Conservation (phyloP, 2,113 vertebrate genomes). For the Rhipidura dahli region DNA sequence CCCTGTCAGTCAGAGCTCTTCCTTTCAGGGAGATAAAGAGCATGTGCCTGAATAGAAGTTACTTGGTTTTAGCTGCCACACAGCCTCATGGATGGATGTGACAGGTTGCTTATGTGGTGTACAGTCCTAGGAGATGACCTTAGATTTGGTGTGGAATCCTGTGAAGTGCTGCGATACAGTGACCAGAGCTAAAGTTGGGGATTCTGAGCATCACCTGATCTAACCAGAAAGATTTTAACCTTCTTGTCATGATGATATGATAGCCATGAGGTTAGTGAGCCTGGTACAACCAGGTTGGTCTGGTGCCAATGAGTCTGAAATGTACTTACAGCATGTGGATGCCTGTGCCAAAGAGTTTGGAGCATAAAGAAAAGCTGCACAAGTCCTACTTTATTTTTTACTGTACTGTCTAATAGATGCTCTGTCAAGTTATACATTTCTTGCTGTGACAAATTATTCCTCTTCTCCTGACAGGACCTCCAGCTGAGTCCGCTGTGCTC, state of each 20-base stretch:
- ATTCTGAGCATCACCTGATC: background rate
- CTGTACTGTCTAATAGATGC: conserved; percentile 62
- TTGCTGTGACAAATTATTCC: conserved; percentile 78
- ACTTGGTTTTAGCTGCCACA: conserved; percentile 19
- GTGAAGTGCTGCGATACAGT: background rate
- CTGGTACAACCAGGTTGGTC: background rate
- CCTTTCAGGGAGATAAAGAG: conserved; percentile 54
- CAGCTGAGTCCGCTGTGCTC: conserved; percentile 76
- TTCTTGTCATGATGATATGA: background rate
- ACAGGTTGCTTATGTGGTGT: background rate
- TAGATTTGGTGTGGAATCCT: background rate
- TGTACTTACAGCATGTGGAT: background rate
- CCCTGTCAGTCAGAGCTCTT: conserved; percentile 46
- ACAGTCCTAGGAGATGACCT: background rate
- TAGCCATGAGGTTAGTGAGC: background rate
- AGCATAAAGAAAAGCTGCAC: conserved; percentile 29
- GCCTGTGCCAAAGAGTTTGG: background rate
- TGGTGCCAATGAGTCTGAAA: background rate
- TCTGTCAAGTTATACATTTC: conserved; percentile 59
- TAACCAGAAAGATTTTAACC: background rate
- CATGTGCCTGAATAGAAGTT: conserved; percentile 1
- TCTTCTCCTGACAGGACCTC: conserved; percentile 75
- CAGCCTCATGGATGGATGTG: background rate
- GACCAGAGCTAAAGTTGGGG: background rate
- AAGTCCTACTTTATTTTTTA: conserved; percentile 40